Percentiles rank a stretch among this genome's conserved stretches.
These are phyloP conservation scores for Melipona beecheii DNA, from an alignment of 2,888 invertebrate genomes.

Conservation along the genomic window DNA sequence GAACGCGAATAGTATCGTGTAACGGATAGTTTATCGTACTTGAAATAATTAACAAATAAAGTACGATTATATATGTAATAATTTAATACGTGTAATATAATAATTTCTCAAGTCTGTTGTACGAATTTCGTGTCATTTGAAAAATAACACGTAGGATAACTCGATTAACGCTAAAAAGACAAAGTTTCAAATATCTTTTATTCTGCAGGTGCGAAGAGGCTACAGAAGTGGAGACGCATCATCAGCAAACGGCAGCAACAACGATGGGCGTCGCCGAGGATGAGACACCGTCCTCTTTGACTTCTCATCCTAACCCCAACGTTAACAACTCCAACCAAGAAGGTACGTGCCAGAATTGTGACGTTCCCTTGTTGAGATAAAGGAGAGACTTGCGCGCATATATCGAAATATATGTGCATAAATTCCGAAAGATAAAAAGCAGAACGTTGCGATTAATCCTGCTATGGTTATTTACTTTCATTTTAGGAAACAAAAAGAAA, in stretches of 20 bases:
- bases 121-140: background rate
- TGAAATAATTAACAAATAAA: no score
- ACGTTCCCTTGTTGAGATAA: background rate
- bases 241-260: slow-evolving; percentile 80
- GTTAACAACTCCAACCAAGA: slow-evolving; percentile 79
- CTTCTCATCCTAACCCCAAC: slow-evolving; percentile 81
- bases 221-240: slow-evolving; percentile 82
- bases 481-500: no score
- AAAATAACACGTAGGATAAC: background rate
- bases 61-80: no score
- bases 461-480: no score
- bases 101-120: no score
- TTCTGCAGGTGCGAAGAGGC: slow-evolving; percentile 81
- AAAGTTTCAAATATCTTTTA: slow-evolving; percentile 15
- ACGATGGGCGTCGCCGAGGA: slow-evolving; percentile 83
- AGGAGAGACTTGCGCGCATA: no score
- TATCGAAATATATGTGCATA: background rate
- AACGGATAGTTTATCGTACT: background rate
- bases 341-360: slow-evolving; percentile 69
- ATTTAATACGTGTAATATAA: no score
- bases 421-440: background rate
- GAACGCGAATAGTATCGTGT: background rate
- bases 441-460: no score
- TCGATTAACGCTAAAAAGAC: background rate
- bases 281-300: slow-evolving; percentile 81